Base-by-base conservation (phyloP, 2,888 invertebrate species). In the Leptogaster cylindrica region DNA sequence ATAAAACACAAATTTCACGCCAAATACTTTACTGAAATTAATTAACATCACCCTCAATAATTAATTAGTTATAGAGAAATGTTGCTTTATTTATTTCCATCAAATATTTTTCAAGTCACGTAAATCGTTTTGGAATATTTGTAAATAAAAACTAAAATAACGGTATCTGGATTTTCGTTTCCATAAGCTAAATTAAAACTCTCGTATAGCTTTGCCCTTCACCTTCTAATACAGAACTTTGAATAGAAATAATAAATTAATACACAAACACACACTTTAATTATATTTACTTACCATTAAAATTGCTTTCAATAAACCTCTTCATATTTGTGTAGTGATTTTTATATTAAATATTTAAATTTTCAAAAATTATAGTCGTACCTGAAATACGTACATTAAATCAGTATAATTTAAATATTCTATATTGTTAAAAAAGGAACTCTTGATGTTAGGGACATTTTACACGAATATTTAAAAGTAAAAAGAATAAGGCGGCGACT, bases 401-500 rank as follows among this genome's bases (percentile, higher is more conserved):
- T 41, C 61, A 8, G 16, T 58, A 12, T 41, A 44, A n/a, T 41
- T 41, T 41, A 61, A 27, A 5, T 39, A 25, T 61, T 61, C 44
- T 44, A n/a, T 23, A 5, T 44, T n/a, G 18, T 14, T 55, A 27
- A 44, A 6, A 41, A 44, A 51, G 10, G 28, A 28, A 51, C 16
- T 44, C 25, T 16, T 61, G 28, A 44, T 61, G 41, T 61, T 61
- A 61, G 44, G 27, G 61, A 61, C 27, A 44, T 16, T 3, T 41
- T n/a, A n/a, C 14, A 51, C 12, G 10, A 51, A 25, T 28, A 28
- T 12, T 39, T 16, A 12, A 61, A 20, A 58, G 12, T 14, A 28
- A 14, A 58, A 58, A 41, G 18, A 61, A 44, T 61, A 61, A 44
- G 61, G 61, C 44, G 44, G 61, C 61, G 61, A 44, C 61, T 61